Evolutionary conservation across 1,140 invertebrate genomes (phyloP), one percentile per base, ranked within the genome.

Genomic region (Bursaphelenchus mucronatus): DNA sequence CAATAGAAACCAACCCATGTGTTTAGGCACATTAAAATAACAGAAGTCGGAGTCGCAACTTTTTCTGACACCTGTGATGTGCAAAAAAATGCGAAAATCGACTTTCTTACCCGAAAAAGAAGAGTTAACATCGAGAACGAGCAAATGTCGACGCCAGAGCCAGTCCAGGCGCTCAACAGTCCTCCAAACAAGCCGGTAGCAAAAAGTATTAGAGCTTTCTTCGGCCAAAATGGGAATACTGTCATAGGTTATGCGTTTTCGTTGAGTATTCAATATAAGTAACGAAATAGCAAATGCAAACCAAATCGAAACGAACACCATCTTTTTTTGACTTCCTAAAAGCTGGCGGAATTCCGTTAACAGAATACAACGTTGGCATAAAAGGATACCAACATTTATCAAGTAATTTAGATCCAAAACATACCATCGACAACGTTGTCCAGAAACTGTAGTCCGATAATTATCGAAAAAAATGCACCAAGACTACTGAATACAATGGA

Each of bases 231-330:
- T 52, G 19, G 63, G 74, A 55, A 79, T 79, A 46, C 57, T 52
- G 17, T 66, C 57, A 63, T 66, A 75, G 10, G 70, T 75, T 8
- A 52, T 30, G 9, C 77, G 73, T 54, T 79, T 79, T 61, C 73
- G 67, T 51, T 71, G 59, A 40, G 50, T 41, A 61, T 79, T 79
- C 8, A 79, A 66, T 13, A 79, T 52, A 50, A 67, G 64, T 9
- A 79, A 61, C 7, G 75, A 67, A 15, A 77, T 66, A 8, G 77
- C 77, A 58, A 79, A 79, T 13, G 77, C 51, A 53, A 74, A 75
- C 76, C 76, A 78, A 44, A 79, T 74, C 11, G 69, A 63, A 19
- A 78, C 76, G 63, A 79, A 79, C 11, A 68, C 50, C 73, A 79
- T 77, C 68, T 79, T 79, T 69, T 79, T 79, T 52, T 71, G 56